These are phyloP conservation scores for Conops quadrifasciatus DNA, from an alignment of 2,888 invertebrate species.

Conservation along the genomic window DNA sequence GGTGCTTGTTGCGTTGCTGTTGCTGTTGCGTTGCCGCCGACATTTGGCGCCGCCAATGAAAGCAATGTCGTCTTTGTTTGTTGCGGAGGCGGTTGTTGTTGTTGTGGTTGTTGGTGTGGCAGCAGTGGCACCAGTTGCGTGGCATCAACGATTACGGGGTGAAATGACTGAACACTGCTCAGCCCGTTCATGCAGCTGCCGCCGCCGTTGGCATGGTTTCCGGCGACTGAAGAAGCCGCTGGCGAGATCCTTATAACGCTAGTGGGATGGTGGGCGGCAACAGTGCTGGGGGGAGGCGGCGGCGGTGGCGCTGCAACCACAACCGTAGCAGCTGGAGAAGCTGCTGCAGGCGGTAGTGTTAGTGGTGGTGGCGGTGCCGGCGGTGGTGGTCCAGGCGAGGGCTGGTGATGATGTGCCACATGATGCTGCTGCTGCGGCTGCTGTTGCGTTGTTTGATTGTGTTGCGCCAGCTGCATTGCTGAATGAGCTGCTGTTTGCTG, in stretches of 20 bases:
- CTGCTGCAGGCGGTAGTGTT: slow-evolving; percentile 40
- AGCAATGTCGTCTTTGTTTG: slow-evolving; percentile 25
- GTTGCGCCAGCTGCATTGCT: slow-evolving; percentile 38
- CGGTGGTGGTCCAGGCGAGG: slow-evolving; percentile 43
- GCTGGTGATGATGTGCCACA: slow-evolving; percentile 25
- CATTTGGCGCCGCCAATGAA: slow-evolving; percentile 41
- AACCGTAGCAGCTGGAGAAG: slow-evolving; percentile 36
- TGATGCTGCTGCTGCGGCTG: slow-evolving; percentile 36
- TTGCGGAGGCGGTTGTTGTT: slow-evolving; percentile 47
- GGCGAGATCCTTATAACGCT: slow-evolving; percentile 88
- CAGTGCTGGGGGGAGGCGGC: slow-evolving; percentile 46
- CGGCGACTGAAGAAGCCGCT: slow-evolving; percentile 66
- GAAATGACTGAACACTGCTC: slow-evolving; percentile 58
- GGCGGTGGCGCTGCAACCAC: slow-evolving; percentile 29
- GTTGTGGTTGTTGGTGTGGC: slow-evolving; percentile 65
- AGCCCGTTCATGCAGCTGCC: slow-evolving; percentile 26
- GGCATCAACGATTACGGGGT: slow-evolving; percentile 83
- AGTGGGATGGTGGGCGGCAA: slow-evolving; percentile 73
- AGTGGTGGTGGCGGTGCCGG: slow-evolving; percentile 41
- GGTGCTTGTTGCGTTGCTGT: slow-evolving; percentile 18
- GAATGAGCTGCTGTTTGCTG: slow-evolving; percentile 52
- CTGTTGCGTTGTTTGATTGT: slow-evolving; percentile 31
- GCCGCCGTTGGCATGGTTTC: slow-evolving; percentile 33
- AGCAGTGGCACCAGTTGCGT: slow-evolving; percentile 80
- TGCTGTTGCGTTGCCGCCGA: slow-evolving; percentile 58